Evolutionary conservation across 2,797 vertebrate species (phyloP).

Genomic region (Champsocephalus esox): DNA sequence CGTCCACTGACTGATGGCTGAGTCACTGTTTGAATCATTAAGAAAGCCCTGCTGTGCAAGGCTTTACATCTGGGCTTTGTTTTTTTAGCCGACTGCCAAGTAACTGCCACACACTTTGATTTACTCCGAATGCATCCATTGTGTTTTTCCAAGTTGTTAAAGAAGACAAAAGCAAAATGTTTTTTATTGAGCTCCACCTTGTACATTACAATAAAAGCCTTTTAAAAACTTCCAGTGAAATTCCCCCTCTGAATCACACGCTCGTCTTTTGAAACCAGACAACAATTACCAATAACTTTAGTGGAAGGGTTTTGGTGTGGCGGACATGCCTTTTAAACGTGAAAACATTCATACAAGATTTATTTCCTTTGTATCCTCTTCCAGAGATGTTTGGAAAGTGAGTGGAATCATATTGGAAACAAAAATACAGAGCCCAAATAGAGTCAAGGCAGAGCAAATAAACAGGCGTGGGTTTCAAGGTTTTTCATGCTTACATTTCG

Average conservation of each 20-base stretch:
- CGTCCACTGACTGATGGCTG: conserved; percentile 46
- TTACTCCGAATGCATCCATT: conserved; percentile 27
- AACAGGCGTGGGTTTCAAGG: conserved; percentile 47
- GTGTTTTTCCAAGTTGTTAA: conserved; percentile 34
- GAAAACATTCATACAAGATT: conserved; percentile 52
- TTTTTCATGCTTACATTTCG: conserved; percentile 33
- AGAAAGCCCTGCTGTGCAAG: conserved; percentile 34
- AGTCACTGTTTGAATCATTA: conserved; percentile 55
- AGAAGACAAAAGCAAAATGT: conserved; percentile 31
- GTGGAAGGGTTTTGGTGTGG: conserved; percentile 57
- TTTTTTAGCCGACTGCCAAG: conserved; percentile 24
- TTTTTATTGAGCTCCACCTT: conserved; percentile 44
- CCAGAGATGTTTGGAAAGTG: conserved; percentile 36
- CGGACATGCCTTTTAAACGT: conserved; percentile 59
- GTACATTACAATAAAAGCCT: conserved; percentile 39
- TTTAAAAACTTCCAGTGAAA: conserved; percentile 54
- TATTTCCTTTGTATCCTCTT: conserved; percentile 46
- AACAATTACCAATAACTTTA: conserved; percentile 59
- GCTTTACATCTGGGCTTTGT: conserved; percentile 57
- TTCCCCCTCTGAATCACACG: conserved; percentile 66
- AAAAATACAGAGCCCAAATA: conserved; percentile 23
- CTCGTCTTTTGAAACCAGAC: conserved; percentile 58
- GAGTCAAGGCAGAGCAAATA: conserved; percentile 44
- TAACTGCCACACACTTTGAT: conserved; percentile 41
- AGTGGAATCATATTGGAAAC: conserved; percentile 29